Conservation (phyloP, 2,888 invertebrate genomes). For the Lepetodrilus schrolli region DNA sequence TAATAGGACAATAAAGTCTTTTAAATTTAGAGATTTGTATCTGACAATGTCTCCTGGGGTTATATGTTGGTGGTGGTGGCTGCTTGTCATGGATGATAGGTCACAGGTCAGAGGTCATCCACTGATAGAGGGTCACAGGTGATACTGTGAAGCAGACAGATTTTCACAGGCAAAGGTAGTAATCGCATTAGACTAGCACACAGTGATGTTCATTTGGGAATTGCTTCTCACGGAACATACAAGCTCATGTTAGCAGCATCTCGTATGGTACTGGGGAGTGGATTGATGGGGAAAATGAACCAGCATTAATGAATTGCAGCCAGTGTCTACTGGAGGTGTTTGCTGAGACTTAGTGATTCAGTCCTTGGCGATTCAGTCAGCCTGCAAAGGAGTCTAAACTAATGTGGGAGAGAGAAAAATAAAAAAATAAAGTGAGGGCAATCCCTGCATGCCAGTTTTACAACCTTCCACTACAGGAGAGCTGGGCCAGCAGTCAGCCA, state of each 20-base stretch:
- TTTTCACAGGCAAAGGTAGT: not conserved
- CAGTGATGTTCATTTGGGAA: not conserved
- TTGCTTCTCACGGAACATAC: constrained; percentile 1
- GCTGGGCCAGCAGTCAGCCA: not conserved
- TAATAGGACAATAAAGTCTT: not conserved
- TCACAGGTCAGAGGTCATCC: constrained; percentile 14
- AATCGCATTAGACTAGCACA: not conserved
- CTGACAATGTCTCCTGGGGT: not conserved
- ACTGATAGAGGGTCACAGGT: constrained; percentile 6
- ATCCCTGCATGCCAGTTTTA: not conserved
- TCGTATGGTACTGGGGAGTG: not conserved
- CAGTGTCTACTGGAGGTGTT: not conserved
- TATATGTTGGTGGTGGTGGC: no score
- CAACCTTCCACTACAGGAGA: no score
- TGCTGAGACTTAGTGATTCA: no score
- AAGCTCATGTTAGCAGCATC: not conserved
- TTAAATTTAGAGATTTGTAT: not conserved
- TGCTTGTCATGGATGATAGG: not conserved
- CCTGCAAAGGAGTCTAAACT: no score
- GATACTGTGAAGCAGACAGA: not conserved
- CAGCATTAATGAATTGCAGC: constrained; percentile 5
- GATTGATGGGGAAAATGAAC: not conserved
- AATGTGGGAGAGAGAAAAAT: not conserved
- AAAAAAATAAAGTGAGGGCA: not conserved
- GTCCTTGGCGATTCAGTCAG: no score